Evolutionary conservation across 1,140 invertebrate species (phyloP), one percentile per base, ranked within the genome.

Genomic region (Anadara kagoshimensis): DNA sequence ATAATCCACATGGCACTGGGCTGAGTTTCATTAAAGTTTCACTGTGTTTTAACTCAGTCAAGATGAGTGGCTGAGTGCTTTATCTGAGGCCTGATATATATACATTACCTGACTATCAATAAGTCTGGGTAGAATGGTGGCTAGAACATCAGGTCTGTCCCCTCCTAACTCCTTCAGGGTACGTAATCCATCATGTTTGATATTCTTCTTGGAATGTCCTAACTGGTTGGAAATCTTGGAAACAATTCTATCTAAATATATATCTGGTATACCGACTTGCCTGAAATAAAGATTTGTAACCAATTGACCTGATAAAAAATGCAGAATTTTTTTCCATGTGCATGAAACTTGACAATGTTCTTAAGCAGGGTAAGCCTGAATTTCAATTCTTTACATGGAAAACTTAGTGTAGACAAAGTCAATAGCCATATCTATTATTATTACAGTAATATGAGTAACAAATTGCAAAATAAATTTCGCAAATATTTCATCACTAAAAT

Each of bases 171-270:
- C 72, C 41, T 75, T 69, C 41, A 81, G 24, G 10, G 76, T 73
- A 45, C 64, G 59, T 51, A 81, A 14, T 36, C 62, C 69, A 26
- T 73, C 74, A 36, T 61, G 69, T 45, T 66, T 69, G 24, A 73
- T 63, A 10, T 56, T 22, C 26, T 44, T 44, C 0, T 66, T 69
- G 14, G 47, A 22, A 43, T 67, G 53, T 3, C 63, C 41, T 41
- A 75, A 45, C 61, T 78, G 79, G 45, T 67, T 49, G 44, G 76
- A 69, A 53, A 81, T 45, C 57, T 76, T 78, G 18, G 70, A 57
- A 5, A 71, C 63, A 41, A 75, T 70, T 53, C 67, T 66, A 22
- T 76, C 72, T 29, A 81, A 59, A 53, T 73, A 78, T 20, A 67
- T 51, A 24, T 71, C 63, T 3, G 70, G 62, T 44, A 81, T 78